Conservation (phyloP, 1,140 invertebrate genomes). For the Hycleus phaleratus region DNA sequence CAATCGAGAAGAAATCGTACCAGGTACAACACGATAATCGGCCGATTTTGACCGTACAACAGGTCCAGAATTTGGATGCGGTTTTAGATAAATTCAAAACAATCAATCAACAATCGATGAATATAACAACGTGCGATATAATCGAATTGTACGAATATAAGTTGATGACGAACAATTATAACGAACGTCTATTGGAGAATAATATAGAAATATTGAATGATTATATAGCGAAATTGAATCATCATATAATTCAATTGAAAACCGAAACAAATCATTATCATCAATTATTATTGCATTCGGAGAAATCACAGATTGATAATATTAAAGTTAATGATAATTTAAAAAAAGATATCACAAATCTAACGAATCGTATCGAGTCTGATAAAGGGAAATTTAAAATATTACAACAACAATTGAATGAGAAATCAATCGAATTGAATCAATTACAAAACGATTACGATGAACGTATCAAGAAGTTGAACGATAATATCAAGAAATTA, state of each 20-base stretch:
- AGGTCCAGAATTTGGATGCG: too few species aligned
- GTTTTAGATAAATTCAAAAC: not conserved
- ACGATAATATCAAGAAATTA: conserved; percentile 1
- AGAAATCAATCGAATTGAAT: conserved; percentile 20
- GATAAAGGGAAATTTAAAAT: conserved; percentile 23
- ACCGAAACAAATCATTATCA: conserved; percentile 44
- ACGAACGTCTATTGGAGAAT: conserved; percentile 44
- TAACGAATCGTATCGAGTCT: conserved; percentile 15
- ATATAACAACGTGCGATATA: conserved; percentile 53
- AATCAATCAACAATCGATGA: not conserved
- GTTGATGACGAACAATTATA: conserved; percentile 45
- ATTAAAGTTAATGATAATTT: too few species aligned
- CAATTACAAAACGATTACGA: conserved; percentile 6
- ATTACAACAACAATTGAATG: conserved; percentile 14
- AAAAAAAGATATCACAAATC: not conserved
- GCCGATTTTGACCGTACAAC: not conserved
- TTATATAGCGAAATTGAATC: conserved; percentile 45
- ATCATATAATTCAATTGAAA: conserved; percentile 43
- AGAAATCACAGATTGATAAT: conserved; percentile 43
- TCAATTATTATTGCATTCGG: conserved; percentile 45
- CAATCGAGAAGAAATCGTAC: too few species aligned
- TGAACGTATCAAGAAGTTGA: not conserved
- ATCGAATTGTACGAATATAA: conserved; percentile 68
- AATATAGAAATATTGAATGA: conserved; percentile 48
- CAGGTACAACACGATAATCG: not conserved